These are phyloP conservation scores for Aphidius ervi DNA, from an alignment of 1,140 invertebrate species.

Conservation along the genomic window DNA sequence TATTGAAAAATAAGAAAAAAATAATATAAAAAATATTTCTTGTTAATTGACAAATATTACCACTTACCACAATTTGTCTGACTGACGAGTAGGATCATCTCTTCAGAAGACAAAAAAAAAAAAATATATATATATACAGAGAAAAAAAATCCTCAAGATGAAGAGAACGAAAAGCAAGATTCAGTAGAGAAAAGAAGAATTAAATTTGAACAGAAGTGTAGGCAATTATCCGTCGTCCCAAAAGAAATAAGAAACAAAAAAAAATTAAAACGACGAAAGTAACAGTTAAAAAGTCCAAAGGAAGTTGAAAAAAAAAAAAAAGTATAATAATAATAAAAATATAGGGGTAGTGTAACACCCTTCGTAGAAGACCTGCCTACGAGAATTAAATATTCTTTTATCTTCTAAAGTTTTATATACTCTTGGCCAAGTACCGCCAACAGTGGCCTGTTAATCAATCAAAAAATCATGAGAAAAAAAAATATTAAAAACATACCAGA, in stretches of 20 bases:
- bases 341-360: conserved; percentile 25
- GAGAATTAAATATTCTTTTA: conserved; percentile 50
- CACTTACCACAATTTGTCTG: conserved; percentile 13
- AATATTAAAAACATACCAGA: conserved; percentile 30
- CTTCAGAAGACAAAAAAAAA: no score
- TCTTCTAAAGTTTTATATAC: conserved; percentile 35
- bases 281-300: conserved; percentile 28
- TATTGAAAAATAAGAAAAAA: background rate
- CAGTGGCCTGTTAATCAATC: conserved; percentile 43
- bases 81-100: background rate
- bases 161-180: conserved; percentile 7
- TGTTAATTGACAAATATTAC: background rate
- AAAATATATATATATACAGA: conserved; percentile 1
- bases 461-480: conserved; percentile 44
- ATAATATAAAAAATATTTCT: background rate
- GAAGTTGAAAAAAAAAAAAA: no score
- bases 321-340: background rate
- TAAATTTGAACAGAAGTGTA: conserved; percentile 39
- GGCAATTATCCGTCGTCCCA: conserved; percentile 34
- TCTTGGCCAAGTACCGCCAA: conserved; percentile 32
- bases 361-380: conserved; percentile 32
- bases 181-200: conserved; percentile 27
- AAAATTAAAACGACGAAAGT: conserved; percentile 36
- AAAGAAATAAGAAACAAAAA: no score
- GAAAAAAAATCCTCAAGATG: conserved; percentile 10